phyloP scores from a whole-genome alignment of 2,797 vertebrate genomes.

The Dallia pectoralis region DNA sequence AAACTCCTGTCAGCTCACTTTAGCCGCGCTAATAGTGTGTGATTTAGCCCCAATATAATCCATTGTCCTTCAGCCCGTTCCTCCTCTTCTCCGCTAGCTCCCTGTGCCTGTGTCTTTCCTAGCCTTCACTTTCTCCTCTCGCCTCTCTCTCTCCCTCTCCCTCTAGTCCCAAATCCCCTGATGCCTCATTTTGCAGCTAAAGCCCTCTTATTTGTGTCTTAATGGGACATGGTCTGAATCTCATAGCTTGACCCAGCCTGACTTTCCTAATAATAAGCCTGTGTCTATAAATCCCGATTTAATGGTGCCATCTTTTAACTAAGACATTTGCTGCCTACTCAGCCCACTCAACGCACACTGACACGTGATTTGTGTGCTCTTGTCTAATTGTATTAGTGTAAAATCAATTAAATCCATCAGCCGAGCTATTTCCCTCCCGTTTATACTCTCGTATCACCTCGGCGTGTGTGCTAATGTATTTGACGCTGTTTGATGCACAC shows the following conservation, averaged over 20 bases:
- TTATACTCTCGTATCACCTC: constrained; percentile 17
- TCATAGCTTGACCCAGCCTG: constrained; percentile 38
- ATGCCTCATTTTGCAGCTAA: constrained; percentile 27
- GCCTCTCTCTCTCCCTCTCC: constrained; percentile 4
- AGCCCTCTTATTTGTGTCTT: constrained; percentile 39
- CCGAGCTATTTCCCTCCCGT: constrained; percentile 42
- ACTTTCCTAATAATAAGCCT: constrained; percentile 44
- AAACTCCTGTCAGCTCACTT: not conserved
- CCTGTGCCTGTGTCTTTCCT: not conserved
- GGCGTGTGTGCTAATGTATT: constrained; percentile 23
- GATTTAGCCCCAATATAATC: constrained; percentile 6
- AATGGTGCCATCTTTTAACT: constrained; percentile 23
- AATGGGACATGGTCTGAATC: constrained; percentile 43
- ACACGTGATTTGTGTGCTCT: constrained; percentile 36
- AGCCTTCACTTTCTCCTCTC: constrained; percentile 16
- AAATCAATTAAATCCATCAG: constrained; percentile 69
- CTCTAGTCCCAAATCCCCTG: constrained; percentile 33
- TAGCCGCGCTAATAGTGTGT: not conserved
- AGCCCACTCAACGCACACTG: constrained; percentile 18
- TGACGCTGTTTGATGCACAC: constrained; percentile 15
- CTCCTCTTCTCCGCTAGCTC: constrained; percentile 2
- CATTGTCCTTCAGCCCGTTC: constrained; percentile 18
- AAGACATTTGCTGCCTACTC: constrained; percentile 19
- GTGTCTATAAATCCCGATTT: constrained; percentile 43
- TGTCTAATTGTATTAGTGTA: constrained; percentile 58